Conservation (phyloP, 2,113 vertebrate genomes). For the Protobothrops mucrosquamatus region DNA sequence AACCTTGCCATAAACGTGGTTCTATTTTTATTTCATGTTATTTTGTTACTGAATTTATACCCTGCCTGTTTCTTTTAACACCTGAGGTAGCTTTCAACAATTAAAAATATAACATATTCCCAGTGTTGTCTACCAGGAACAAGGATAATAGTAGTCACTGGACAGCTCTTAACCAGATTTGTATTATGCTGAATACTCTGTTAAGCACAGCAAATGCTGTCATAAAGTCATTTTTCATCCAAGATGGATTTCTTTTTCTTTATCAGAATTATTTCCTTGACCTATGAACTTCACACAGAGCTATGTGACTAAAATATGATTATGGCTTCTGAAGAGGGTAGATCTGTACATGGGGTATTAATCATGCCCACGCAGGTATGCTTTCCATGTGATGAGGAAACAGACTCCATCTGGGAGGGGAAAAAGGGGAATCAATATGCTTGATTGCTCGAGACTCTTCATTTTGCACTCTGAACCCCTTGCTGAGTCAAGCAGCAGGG, state of each 20-base stretch:
- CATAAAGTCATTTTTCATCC: not conserved
- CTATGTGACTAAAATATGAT: not conserved
- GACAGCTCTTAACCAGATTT: not conserved
- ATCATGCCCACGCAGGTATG: not conserved
- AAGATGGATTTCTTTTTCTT: not conserved
- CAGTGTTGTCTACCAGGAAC: not conserved
- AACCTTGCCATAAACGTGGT: not conserved
- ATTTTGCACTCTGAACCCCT: constrained; percentile 13
- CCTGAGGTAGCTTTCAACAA: not conserved
- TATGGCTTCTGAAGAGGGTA: not conserved
- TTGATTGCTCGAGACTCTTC: constrained; percentile 19
- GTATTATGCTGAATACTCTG: not conserved
- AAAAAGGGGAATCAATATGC: constrained; percentile 37
- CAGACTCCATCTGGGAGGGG: constrained; percentile 8
- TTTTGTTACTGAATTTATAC: not conserved
- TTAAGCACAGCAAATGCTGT: not conserved
- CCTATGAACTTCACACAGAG: not conserved
- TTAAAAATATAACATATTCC: not conserved
- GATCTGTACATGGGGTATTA: not conserved
- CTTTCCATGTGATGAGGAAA: constrained; percentile 24
- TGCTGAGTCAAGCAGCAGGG: constrained; percentile 31
- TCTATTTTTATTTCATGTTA: not conserved
- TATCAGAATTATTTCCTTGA: not conserved
- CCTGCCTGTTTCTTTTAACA: not conserved
- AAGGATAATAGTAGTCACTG: not conserved